phyloP scores from a whole-genome alignment of 1,140 invertebrate species.

The Drosophila triauraria region DNA sequence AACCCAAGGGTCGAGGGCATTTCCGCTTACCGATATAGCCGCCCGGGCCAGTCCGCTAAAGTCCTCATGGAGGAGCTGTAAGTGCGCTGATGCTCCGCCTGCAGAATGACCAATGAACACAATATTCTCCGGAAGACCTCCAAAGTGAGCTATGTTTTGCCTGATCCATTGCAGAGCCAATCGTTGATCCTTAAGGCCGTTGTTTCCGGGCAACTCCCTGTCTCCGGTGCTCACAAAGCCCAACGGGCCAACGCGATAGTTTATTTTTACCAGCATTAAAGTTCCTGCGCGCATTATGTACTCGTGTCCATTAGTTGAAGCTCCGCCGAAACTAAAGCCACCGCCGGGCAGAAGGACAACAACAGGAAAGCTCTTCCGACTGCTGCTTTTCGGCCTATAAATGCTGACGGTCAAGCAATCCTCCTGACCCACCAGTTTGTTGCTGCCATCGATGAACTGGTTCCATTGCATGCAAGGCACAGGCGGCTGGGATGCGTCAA shows the following conservation, averaged over 20 bases:
- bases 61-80: constrained; percentile 88
- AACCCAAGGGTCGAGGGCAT: constrained; percentile 72
- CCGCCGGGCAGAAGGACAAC: constrained; percentile 86
- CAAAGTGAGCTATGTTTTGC: constrained; percentile 86
- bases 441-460: constrained; percentile 38
- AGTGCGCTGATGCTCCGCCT: constrained; percentile 87
- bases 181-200: constrained; percentile 74
- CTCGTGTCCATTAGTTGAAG: constrained; percentile 85
- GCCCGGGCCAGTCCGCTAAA: constrained; percentile 43
- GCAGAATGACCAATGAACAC: constrained; percentile 86
- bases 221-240: constrained; percentile 80
- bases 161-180: constrained; percentile 61
- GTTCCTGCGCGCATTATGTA: constrained; percentile 87
- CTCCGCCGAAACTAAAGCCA: constrained; percentile 85
- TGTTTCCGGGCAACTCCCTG: constrained; percentile 62
- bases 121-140: constrained; percentile 87
- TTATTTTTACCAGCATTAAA: constrained; percentile 88
- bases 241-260: constrained; percentile 88
- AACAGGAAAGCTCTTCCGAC: constrained; percentile 76
- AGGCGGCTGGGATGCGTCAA: constrained; percentile 46
- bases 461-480: constrained; percentile 65
- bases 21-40: constrained; percentile 71
- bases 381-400: constrained; percentile 65
- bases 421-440: constrained; percentile 63
- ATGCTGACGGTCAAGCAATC: constrained; percentile 84